phyloP scores from a whole-genome alignment of 2,113 vertebrate species.

The Hypomesus transpacificus region DNA sequence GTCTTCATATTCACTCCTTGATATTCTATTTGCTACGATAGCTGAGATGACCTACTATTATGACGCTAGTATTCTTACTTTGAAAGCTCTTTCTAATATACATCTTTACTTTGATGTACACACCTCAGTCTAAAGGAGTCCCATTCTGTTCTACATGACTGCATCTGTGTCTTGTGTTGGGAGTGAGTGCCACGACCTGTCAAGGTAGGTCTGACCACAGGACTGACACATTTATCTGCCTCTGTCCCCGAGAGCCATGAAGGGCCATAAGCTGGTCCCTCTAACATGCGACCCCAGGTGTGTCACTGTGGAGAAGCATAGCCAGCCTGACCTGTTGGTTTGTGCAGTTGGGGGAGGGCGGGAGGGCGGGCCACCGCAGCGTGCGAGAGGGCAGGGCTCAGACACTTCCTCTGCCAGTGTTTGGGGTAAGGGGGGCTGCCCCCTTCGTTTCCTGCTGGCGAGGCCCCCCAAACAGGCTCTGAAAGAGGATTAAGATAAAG shows the following conservation, averaged over 20 bases:
- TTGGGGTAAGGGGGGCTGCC: slow-evolving; percentile 38
- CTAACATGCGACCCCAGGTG: neutral
- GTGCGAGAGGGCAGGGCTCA: neutral
- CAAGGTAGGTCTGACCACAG: no score
- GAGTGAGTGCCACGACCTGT: no score
- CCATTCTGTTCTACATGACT: no score
- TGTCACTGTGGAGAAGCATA: neutral
- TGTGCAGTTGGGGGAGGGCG: neutral
- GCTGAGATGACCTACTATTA: no score
- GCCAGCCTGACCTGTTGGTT: neutral
- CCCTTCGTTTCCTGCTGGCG: slow-evolving; percentile 57
- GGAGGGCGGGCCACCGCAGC: neutral
- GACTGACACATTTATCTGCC: no score
- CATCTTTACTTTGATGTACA: no score
- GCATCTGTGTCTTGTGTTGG: no score
- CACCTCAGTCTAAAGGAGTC: no score
- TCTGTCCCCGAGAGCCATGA: no score
- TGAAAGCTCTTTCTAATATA: no score
- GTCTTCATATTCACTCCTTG: neutral
- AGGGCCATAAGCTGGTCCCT: neutral
- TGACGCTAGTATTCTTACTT: no score
- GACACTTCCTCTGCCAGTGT: slow-evolving; percentile 5
- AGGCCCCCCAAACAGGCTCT: slow-evolving; percentile 45
- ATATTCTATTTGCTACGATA: no score
- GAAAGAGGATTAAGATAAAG: slow-evolving; percentile 71